Conservation (phyloP, 2,113 vertebrate species). For the Gasterosteus nipponicus region DNA sequence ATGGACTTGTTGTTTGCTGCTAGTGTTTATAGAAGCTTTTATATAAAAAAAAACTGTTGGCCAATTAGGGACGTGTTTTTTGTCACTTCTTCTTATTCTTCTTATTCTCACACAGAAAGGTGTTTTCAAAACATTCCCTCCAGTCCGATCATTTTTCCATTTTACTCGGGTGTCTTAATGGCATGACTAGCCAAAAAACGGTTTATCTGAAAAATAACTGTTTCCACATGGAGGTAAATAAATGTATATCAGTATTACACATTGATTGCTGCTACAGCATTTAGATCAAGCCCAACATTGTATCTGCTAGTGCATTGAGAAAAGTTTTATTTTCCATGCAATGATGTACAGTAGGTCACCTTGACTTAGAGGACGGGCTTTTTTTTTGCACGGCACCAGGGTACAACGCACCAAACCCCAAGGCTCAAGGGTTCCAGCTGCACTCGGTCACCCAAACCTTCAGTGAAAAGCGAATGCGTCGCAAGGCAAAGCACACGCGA, state of each 20-base stretch:
- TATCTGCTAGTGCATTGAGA: background rate
- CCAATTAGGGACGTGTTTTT: constrained; percentile 1
- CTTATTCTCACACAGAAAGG: background rate
- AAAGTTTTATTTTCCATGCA: constrained; percentile 12
- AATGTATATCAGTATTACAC: background rate
- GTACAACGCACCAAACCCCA: constrained; percentile 1
- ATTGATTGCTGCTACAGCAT: no score
- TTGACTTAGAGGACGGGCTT: background rate
- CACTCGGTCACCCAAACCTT: constrained; percentile 5
- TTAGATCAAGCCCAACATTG: background rate
- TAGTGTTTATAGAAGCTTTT: constrained; percentile 34
- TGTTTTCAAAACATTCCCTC: background rate
- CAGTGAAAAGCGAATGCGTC: constrained; percentile 9
- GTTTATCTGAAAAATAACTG: no score
- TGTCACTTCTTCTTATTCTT: no score
- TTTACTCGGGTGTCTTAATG: background rate
- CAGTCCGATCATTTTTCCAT: background rate
- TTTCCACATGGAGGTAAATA: background rate
- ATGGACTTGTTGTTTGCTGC: constrained; percentile 7
- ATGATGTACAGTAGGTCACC: constrained; percentile 19
- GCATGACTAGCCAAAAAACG: background rate
- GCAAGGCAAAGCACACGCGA: background rate
- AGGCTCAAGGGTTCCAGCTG: constrained; percentile 17
- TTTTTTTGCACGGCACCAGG: constrained; percentile 17
- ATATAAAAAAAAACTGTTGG: constrained; percentile 8